Evolutionary conservation across 2,113 vertebrate species (phyloP).

Genomic region (Oryzias javanicus): DNA sequence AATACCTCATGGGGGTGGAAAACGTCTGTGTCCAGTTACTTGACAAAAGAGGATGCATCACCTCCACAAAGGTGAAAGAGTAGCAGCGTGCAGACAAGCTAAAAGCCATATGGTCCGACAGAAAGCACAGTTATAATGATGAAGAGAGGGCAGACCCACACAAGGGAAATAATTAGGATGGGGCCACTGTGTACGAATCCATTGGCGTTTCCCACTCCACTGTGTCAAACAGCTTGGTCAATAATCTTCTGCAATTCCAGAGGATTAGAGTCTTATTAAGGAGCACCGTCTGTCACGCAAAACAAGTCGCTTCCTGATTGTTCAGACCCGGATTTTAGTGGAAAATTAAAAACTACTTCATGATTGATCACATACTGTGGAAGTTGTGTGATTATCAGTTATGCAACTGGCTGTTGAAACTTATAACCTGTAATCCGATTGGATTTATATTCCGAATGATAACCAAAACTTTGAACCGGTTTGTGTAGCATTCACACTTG

Average conservation of each 20-base stretch:
- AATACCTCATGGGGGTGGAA: background rate
- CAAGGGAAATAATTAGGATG: slow-evolving; percentile 66
- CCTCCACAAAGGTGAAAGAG: background rate
- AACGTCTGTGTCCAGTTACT: slow-evolving; percentile 6
- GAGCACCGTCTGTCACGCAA: slow-evolving; percentile 70
- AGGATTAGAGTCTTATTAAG: slow-evolving; percentile 77
- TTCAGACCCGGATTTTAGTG: slow-evolving; percentile 10
- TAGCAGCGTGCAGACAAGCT: slow-evolving; percentile 27
- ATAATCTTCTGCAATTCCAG: slow-evolving; percentile 76
- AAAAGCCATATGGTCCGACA: slow-evolving; percentile 19
- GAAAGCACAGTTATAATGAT: slow-evolving; percentile 23
- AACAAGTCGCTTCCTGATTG: slow-evolving; percentile 45
- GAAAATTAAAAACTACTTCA: slow-evolving; percentile 9
- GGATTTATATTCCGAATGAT: too few species aligned
- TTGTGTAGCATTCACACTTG: slow-evolving; percentile 40
- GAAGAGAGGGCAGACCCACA: slow-evolving; percentile 43
- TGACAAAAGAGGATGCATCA: slow-evolving; percentile 13
- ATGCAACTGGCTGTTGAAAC: too few species aligned
- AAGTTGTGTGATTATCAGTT: background rate
- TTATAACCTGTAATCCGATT: too few species aligned
- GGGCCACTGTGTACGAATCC: slow-evolving; percentile 54
- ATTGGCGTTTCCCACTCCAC: slow-evolving; percentile 60
- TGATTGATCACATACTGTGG: slow-evolving; percentile 13
- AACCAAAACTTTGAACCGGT: too few species aligned
- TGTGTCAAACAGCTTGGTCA: slow-evolving; percentile 76